Evolutionary conservation across 2,797 vertebrate species (phyloP), one percentile per base, ranked within the genome.

Genomic region (Sebastes steindachneri): DNA sequence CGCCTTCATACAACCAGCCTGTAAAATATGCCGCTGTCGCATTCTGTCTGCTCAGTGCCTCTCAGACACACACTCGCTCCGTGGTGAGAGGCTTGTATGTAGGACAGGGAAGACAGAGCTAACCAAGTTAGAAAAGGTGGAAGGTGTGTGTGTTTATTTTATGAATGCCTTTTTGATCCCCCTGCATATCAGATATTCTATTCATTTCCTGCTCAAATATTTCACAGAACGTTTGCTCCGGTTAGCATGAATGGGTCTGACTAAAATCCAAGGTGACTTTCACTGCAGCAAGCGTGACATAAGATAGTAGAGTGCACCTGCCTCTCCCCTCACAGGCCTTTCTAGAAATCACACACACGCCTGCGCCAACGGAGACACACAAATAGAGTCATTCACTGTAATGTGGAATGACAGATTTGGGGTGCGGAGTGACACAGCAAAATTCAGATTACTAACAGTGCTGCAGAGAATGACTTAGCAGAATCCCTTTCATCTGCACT

Each of bases 11-110:
- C 83, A 93, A 92, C 90, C 94, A 91, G 90, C 80, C 73, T 84
- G 33, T 57, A 58, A 93, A 93, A 93, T 94, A 94, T 95, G 94
- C 88, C 86, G 88, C 80, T 78, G 82, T 91, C 83, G 60, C 76
- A 88, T 92, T 89, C 77, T 88, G 89, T 92, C 85, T 93, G 90
- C 83, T 91, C 75, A 69, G 28, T 85, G 80, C 76, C 81, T 88
- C 77, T 73, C 67, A 84, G 75, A 87, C 59, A 57, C 65, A 75
- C 65, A 79, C 75, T 80, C 73, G 58, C 63, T 63, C 69, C 66
- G 51, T 70, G 54, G 59, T 35, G 64, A 79, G 66, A n/a, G 69
- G 70, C 77, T 77, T 69, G 31, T 68, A 86, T 84, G 79, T 83
- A 84, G 83, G 89, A 88, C 88, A 84, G 25, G 21, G 4, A 62